phyloP scores from a whole-genome alignment of 1,140 invertebrate genomes.

The Trichomalopsis sarcophagae region DNA sequence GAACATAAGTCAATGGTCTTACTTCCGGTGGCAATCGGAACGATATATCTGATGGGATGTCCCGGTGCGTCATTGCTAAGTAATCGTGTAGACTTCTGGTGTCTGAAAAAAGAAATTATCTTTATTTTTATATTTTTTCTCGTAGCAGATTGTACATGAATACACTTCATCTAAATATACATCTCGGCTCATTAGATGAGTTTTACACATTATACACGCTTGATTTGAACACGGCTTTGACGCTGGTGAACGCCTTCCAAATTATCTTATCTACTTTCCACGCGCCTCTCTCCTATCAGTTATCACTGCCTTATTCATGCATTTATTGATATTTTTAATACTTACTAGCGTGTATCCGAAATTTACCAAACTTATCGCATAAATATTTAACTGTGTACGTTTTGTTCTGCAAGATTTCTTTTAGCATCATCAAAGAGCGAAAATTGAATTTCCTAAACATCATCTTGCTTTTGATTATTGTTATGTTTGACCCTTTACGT shows the following conservation, averaged over 20 bases:
- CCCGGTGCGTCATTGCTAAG: slow-evolving; percentile 59
- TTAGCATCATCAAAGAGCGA: neutral
- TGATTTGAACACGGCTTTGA: neutral
- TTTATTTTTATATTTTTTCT: neutral
- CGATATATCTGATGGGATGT: slow-evolving; percentile 62
- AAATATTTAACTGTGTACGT: neutral
- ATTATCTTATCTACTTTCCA: neutral
- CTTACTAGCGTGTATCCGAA: neutral
- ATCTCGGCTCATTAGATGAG: neutral
- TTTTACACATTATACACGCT: neutral
- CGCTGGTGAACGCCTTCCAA: neutral
- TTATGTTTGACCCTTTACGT: neutral
- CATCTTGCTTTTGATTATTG: neutral
- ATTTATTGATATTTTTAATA: neutral
- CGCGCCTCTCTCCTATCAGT: neutral
- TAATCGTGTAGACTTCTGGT: slow-evolving; percentile 46
- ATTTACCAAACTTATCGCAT: neutral
- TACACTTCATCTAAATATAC: neutral
- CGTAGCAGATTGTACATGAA: no score
- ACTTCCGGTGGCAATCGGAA: slow-evolving; percentile 80
- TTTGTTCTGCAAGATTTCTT: neutral
- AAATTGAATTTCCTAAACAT: neutral
- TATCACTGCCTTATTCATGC: no score
- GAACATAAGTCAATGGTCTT: slow-evolving; percentile 83
- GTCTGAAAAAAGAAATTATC: slow-evolving; percentile 51